Conservation (phyloP, 2,888 invertebrate genomes). For the Eupithecia insigniata region DNA sequence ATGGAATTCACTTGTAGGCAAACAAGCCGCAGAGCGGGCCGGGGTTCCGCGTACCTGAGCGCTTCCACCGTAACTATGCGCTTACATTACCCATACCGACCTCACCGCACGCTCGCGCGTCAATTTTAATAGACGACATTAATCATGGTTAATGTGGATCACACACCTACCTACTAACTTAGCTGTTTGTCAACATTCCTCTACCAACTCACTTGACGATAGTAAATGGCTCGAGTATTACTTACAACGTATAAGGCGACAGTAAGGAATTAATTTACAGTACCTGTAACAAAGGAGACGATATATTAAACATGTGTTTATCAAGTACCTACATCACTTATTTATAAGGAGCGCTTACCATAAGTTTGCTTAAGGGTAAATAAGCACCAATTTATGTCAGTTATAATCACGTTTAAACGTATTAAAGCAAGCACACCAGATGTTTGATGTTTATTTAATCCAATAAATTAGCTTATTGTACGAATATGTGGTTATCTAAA, state of each 20-base stretch:
- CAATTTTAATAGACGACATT: conserved; percentile 48
- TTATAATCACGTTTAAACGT: neutral
- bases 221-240: conserved; percentile 37
- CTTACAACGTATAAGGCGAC: conserved; percentile 33
- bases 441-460: neutral
- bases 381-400: neutral
- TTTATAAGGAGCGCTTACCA: conserved; percentile 2
- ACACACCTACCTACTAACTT: conserved; percentile 40
- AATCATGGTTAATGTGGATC: conserved; percentile 47
- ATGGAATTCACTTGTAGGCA: conserved; percentile 84
- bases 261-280: conserved; percentile 28
- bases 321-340: conserved; percentile 8
- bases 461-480: neutral
- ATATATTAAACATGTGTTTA: conserved; percentile 23
- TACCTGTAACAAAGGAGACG: conserved; percentile 48
- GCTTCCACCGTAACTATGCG: conserved; percentile 58
- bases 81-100: conserved; percentile 49
- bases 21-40: conserved; percentile 76
- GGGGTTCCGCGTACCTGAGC: conserved; percentile 59
- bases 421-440: neutral
- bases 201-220: conserved; percentile 37
- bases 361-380: neutral
- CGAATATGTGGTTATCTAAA: neutral
- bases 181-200: conserved; percentile 45
- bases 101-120: conserved; percentile 42